phyloP scores from a whole-genome alignment of 1,140 invertebrate genomes.

The Mesaphorura yosii region DNA sequence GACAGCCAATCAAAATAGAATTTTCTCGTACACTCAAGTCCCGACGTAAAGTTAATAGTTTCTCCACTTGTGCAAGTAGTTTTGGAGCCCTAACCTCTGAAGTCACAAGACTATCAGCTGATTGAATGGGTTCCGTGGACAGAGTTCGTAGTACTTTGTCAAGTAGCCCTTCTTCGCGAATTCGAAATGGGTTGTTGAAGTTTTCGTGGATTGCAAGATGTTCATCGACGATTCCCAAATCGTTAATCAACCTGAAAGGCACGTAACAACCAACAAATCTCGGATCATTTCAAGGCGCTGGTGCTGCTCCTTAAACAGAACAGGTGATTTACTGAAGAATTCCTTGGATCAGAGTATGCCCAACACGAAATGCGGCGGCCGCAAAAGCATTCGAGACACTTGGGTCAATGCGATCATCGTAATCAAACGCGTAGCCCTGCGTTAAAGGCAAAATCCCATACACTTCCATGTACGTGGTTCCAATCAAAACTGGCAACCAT shows the following conservation, averaged over 20 bases:
- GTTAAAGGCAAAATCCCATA: slow-evolving; percentile 19
- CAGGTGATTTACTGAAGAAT: neutral
- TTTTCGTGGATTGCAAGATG: slow-evolving; percentile 17
- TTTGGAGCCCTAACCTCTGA: neutral
- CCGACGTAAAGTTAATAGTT: neutral
- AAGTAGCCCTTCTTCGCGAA: slow-evolving; percentile 9
- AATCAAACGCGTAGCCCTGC: slow-evolving; percentile 14
- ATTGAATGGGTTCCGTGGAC: slow-evolving; percentile 16
- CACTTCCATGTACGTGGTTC: slow-evolving; percentile 34
- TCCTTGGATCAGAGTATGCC: slow-evolving; percentile 27
- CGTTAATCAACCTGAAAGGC: slow-evolving; percentile 13
- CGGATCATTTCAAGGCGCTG: too few species aligned
- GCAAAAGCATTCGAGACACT: slow-evolving; percentile 48
- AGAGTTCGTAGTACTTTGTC: slow-evolving; percentile 20
- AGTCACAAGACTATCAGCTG: slow-evolving; percentile 21
- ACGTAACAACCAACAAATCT: neutral
- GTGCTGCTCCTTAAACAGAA: neutral
- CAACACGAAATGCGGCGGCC: slow-evolving; percentile 42
- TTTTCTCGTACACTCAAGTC: neutral
- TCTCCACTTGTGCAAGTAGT: neutral
- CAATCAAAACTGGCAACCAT: slow-evolving; percentile 68
- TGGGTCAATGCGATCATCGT: slow-evolving; percentile 30
- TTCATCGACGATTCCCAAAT: slow-evolving; percentile 11
- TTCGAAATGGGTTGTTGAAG: slow-evolving; percentile 11
- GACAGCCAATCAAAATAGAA: neutral